These are phyloP conservation scores for Urosaurus nigricauda DNA, from an alignment of 2,797 vertebrate species.

Conservation along the genomic window DNA sequence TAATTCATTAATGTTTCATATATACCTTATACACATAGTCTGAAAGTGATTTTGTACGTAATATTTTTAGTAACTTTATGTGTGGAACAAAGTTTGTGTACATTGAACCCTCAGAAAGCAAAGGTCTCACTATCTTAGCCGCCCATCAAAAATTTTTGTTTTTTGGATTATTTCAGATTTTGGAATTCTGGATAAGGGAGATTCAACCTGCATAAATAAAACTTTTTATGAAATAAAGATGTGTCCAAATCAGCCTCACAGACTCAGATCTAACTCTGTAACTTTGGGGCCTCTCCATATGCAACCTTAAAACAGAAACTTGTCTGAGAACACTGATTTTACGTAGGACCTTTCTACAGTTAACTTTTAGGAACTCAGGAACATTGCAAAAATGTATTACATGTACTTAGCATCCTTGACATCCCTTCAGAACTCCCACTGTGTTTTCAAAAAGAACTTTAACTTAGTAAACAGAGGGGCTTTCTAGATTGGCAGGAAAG, in stretches of 20 bases:
- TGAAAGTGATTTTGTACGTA: too few relatives aligned
- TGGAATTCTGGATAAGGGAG: too few relatives aligned
- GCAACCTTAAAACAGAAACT: not conserved
- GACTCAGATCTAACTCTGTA: not conserved
- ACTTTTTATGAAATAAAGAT: not conserved
- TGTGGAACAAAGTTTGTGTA: too few relatives aligned
- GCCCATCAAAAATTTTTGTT: too few relatives aligned
- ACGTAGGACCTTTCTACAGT: not conserved
- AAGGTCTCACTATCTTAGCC: too few relatives aligned
- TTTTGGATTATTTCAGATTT: too few relatives aligned
- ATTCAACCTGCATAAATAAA: not conserved
- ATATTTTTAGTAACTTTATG: too few relatives aligned
- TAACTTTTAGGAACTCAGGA: conserved; percentile 10
- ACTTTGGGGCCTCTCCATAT: conserved; percentile 3
- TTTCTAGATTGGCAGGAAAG: too few relatives aligned
- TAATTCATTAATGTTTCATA: too few relatives aligned
- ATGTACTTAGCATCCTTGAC: not conserved
- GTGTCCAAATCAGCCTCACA: conserved; percentile 5
- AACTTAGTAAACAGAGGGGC: conserved; percentile 23
- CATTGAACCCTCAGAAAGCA: too few relatives aligned
- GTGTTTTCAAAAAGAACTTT: conserved; percentile 22
- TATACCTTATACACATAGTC: too few relatives aligned
- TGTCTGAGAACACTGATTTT: conserved; percentile 22
- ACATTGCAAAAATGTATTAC: conserved; percentile 5
- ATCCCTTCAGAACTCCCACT: conserved; percentile 7